phyloP scores from a whole-genome alignment of 2,888 invertebrate species.

The Heliothis peltigera region DNA sequence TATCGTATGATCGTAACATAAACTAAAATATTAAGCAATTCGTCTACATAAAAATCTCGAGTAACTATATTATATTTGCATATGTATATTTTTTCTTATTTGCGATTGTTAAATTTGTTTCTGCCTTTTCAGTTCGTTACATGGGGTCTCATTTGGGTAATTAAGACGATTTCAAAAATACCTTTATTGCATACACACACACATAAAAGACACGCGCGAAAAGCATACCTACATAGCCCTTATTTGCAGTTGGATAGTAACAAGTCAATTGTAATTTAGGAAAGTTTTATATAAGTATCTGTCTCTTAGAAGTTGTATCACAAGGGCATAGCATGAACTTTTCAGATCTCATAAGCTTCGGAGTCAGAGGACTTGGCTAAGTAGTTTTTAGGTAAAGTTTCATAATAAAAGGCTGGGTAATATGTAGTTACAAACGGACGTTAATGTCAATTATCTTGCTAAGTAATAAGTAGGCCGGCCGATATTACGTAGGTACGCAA shows the following conservation, averaged over 20 bases:
- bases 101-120: too few species aligned
- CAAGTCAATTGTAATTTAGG: conserved; percentile 52
- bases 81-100: too few species aligned
- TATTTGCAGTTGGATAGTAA: too few species aligned
- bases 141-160: too few species aligned
- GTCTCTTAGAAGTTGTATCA: conserved; percentile 47
- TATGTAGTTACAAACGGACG: conserved; percentile 37
- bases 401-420: conserved; percentile 53
- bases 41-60: too few species aligned
- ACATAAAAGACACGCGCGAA: too few species aligned
- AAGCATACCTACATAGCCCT: too few species aligned
- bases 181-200: too few species aligned
- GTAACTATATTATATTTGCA: too few species aligned
- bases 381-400: conserved; percentile 61
- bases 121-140: too few species aligned
- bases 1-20: conserved; percentile 55
- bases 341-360: conserved; percentile 60
- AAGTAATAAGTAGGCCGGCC: conserved; percentile 26
- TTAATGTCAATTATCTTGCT: conserved; percentile 30
- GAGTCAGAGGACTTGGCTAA: conserved; percentile 51
- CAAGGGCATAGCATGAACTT: conserved; percentile 56
- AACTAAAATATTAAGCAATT: too few species aligned
- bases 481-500: conserved; percentile 13
- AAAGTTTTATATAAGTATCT: conserved; percentile 57
- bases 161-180: too few species aligned